phyloP scores from a whole-genome alignment of 2,113 vertebrate genomes.

The Datnioides undecimradiatus region DNA sequence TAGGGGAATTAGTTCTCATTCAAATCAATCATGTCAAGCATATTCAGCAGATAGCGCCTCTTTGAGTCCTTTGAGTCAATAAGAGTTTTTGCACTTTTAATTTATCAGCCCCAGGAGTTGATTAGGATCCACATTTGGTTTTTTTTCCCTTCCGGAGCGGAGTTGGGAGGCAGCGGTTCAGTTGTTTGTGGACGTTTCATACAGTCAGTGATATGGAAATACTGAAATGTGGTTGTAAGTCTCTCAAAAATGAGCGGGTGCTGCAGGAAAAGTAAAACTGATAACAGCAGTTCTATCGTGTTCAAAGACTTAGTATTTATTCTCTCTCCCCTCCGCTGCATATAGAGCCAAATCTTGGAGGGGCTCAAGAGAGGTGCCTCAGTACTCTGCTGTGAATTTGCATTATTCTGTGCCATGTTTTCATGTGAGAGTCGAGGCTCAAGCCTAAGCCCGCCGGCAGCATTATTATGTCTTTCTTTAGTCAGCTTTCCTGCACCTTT shows the following conservation, averaged over 20 bases:
- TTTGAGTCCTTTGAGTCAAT: background rate
- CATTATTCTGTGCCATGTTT: slow-evolving; percentile 52
- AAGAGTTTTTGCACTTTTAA: background rate
- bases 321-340: slow-evolving; percentile 60
- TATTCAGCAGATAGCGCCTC: slow-evolving; percentile 23
- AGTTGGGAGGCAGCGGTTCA: background rate
- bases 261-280: background rate
- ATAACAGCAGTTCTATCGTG: slow-evolving; percentile 38
- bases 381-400: slow-evolving; percentile 58
- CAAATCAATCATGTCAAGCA: slow-evolving; percentile 45
- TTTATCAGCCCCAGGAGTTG: background rate
- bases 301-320: slow-evolving; percentile 60
- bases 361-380: slow-evolving; percentile 72
- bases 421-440: slow-evolving; percentile 23
- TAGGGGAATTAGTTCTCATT: slow-evolving; percentile 36
- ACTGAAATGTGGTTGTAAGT: slow-evolving; percentile 12
- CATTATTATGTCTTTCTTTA: slow-evolving; percentile 42
- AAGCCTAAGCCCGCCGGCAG: slow-evolving; percentile 51
- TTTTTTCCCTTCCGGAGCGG: background rate
- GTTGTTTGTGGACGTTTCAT: background rate
- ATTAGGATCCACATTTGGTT: background rate
- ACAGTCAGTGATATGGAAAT: background rate
- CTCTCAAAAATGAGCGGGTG: background rate
- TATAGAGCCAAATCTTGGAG: slow-evolving; percentile 71
- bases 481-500: slow-evolving; percentile 20